These are phyloP conservation scores for Unio delphinus DNA, from an alignment of 2,888 invertebrate genomes.

Conservation along the genomic window DNA sequence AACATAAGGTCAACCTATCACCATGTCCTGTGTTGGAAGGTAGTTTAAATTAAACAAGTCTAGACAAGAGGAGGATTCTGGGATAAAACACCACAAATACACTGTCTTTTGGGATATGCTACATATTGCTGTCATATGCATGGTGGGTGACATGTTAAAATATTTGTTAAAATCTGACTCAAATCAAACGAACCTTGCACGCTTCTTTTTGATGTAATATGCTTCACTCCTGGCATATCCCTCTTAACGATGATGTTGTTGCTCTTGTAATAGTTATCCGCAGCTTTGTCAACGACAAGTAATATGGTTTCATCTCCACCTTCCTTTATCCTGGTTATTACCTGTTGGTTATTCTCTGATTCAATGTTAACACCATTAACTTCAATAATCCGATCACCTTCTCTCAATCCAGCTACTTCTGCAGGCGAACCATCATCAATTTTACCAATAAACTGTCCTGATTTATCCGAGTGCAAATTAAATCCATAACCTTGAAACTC, in stretches of 20 bases:
- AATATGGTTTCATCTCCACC: slow-evolving; percentile 87
- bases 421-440: slow-evolving; percentile 81
- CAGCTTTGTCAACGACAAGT: slow-evolving; percentile 85
- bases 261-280: slow-evolving; percentile 81
- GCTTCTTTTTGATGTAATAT: slow-evolving; percentile 17
- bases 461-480: slow-evolving; percentile 97
- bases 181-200: background rate
- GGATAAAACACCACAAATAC: too few relatives aligned
- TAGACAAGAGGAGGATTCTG: too few relatives aligned
- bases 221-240: slow-evolving; percentile 42
- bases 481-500: slow-evolving; percentile 98
- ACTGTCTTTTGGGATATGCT: too few relatives aligned
- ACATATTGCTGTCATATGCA: too few relatives aligned
- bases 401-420: slow-evolving; percentile 77
- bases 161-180: background rate
- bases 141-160: too few relatives aligned
- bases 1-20: too few relatives aligned
- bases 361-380: slow-evolving; percentile 93
- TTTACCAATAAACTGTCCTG: slow-evolving; percentile 95
- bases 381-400: slow-evolving; percentile 84
- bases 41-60: too few relatives aligned
- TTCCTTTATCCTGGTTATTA: slow-evolving; percentile 92
- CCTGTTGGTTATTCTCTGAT: slow-evolving; percentile 90
- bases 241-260: slow-evolving; percentile 70
- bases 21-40: too few relatives aligned